These are phyloP conservation scores for Dendrolimus punctatus DNA, from an alignment of 1,140 invertebrate species.

Conservation along the genomic window DNA sequence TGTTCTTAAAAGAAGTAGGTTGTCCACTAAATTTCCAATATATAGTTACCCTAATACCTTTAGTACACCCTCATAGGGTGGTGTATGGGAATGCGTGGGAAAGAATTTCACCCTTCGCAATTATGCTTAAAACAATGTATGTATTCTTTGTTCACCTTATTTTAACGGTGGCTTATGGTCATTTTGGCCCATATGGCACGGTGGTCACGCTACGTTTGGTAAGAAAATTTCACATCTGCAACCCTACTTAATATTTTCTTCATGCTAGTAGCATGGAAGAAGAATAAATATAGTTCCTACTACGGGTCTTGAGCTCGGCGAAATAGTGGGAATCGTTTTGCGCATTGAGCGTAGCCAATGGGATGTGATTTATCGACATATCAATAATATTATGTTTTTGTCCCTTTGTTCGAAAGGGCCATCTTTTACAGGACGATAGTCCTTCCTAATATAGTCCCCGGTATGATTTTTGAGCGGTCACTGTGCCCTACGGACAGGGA, in stretches of 20 bases:
- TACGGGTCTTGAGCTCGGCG: no score
- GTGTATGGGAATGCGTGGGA: conserved; percentile 56
- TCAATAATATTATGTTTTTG: no score
- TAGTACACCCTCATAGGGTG: conserved; percentile 22
- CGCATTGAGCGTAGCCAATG: no score
- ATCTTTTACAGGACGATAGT: no score
- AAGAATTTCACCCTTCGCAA: conserved; percentile 43
- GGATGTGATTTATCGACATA: no score
- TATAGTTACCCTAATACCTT: conserved; percentile 1
- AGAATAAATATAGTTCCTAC: neutral
- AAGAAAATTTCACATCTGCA: neutral
- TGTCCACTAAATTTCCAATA: neutral
- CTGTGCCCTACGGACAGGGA: no score
- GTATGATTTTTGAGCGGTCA: no score
- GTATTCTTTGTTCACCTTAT: conserved; percentile 35
- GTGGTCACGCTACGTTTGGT: conserved; percentile 15
- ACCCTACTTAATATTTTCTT: neutral
- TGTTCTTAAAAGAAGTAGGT: no score
- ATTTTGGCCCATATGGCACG: conserved; percentile 37
- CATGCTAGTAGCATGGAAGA: neutral
- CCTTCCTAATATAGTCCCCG: no score
- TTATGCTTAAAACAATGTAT: conserved; percentile 35
- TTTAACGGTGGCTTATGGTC: conserved; percentile 55
- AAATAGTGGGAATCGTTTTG: no score
- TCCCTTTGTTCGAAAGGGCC: no score